Conservation (phyloP, 2,113 vertebrate species). For the Sciurus niger region DNA sequence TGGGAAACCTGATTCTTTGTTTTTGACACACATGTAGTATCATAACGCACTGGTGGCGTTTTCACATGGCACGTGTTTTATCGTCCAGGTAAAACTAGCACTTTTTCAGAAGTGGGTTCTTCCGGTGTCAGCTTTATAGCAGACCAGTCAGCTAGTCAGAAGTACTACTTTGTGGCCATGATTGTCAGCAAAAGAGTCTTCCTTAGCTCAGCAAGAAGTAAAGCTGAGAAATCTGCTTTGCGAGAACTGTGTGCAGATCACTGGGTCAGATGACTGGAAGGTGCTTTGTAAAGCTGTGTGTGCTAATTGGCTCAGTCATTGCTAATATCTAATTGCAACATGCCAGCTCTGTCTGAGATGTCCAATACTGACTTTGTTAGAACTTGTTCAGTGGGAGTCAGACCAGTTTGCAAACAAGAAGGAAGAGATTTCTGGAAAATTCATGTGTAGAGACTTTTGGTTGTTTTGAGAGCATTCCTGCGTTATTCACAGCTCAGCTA, state of each 20-base stretch:
- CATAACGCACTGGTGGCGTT: not conserved
- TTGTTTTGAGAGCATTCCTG: not conserved
- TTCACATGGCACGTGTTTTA: not conserved
- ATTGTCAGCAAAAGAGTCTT: constrained; percentile 34
- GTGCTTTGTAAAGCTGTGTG: not conserved
- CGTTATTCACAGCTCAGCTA: constrained; percentile 22
- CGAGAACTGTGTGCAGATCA: not conserved
- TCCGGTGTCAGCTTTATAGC: not conserved
- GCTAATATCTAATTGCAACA: not conserved
- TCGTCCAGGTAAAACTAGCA: not conserved
- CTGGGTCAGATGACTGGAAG: not conserved
- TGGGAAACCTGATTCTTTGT: not conserved
- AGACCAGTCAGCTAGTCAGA: constrained; percentile 8
- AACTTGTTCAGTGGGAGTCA: constrained; percentile 51
- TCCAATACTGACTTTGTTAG: not conserved
- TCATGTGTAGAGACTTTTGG: constrained; percentile 9
- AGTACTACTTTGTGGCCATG: constrained; percentile 5
- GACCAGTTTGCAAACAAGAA: constrained; percentile 45
- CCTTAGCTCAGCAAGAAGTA: constrained; percentile 6
- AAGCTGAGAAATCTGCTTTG: not conserved
- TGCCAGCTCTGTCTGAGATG: not conserved
- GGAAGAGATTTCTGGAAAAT: constrained; percentile 25
- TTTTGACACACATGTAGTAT: not conserved
- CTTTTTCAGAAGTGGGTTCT: constrained; percentile 14
- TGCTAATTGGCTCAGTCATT: not conserved